Conservation (phyloP, 2,797 vertebrate genomes). For the Phoxinus dragarum region DNA sequence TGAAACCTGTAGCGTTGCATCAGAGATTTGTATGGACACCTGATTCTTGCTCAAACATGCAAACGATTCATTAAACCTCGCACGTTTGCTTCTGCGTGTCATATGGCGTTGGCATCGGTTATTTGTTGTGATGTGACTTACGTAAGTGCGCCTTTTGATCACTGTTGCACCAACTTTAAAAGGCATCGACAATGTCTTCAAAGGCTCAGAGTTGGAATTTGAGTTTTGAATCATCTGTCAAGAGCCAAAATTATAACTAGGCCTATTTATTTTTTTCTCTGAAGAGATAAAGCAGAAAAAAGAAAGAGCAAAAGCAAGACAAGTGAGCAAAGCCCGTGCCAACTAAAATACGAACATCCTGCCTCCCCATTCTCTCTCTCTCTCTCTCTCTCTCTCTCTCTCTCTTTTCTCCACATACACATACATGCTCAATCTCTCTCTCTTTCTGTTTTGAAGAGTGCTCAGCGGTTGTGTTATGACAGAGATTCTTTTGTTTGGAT, state of each 20-base stretch:
- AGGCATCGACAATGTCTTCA: constrained; percentile 14
- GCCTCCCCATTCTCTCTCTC: constrained; percentile 16
- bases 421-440: constrained; percentile 10
- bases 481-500: constrained; percentile 65
- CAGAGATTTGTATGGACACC: constrained; percentile 38
- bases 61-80: background rate
- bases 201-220: constrained; percentile 2
- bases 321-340: constrained; percentile 43
- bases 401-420: constrained; percentile 2
- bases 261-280: background rate
- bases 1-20: constrained; percentile 25
- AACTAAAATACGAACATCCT: constrained; percentile 52
- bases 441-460: constrained; percentile 37
- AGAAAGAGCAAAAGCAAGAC: constrained; percentile 26
- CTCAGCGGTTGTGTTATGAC: constrained; percentile 64
- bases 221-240: constrained; percentile 29
- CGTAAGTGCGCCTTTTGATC: constrained; percentile 1
- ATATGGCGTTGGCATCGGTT: background rate
- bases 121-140: constrained; percentile 8
- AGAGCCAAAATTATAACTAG: constrained; percentile 7
- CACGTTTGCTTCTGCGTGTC: background rate
- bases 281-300: constrained; percentile 14
- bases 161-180: background rate
- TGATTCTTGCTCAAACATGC: constrained; percentile 43
- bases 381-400: constrained; percentile 31